Percentiles rank a stretch among this genome's conserved stretches.
These are phyloP conservation scores for Lerema accius DNA, from an alignment of 1,140 invertebrate genomes.

Conservation along the genomic window DNA sequence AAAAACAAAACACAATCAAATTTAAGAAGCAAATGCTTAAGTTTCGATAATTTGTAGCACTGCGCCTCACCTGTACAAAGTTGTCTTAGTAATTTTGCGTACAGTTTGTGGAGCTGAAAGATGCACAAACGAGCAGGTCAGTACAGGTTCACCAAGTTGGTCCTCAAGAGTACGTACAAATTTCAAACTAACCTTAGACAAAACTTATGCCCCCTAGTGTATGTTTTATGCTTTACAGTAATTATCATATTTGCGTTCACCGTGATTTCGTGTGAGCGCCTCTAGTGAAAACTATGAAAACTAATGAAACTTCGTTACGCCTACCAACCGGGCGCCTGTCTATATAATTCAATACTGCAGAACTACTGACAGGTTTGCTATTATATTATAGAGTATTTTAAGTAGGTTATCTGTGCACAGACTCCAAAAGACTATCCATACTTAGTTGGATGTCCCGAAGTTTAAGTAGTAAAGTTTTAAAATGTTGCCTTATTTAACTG, in stretches of 20 bases:
- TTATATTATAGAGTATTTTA: background rate
- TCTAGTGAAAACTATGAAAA: background rate
- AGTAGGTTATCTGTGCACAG: no score
- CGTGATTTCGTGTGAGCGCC: background rate
- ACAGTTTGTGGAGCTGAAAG: background rate
- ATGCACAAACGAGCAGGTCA: background rate
- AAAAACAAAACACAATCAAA: no score
- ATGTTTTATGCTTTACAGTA: background rate
- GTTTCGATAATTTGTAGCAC: no score
- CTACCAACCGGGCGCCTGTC: no score
- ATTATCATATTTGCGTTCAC: background rate
- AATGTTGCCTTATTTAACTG: constrained; percentile 26
- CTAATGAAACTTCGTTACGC: background rate
- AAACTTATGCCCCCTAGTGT: background rate
- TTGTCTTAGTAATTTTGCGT: background rate
- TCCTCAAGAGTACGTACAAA: background rate
- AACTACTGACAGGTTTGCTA: no score
- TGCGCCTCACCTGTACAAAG: no score
- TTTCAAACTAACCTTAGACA: background rate
- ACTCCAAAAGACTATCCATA: constrained; percentile 1
- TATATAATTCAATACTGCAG: no score
- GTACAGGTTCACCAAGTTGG: background rate
- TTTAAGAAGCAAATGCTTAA: no score
- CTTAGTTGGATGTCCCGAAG: constrained; percentile 2
- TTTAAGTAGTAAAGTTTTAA: constrained; percentile 16